Conservation (phyloP, 2,888 invertebrate genomes). For the Orthosia cruda region DNA sequence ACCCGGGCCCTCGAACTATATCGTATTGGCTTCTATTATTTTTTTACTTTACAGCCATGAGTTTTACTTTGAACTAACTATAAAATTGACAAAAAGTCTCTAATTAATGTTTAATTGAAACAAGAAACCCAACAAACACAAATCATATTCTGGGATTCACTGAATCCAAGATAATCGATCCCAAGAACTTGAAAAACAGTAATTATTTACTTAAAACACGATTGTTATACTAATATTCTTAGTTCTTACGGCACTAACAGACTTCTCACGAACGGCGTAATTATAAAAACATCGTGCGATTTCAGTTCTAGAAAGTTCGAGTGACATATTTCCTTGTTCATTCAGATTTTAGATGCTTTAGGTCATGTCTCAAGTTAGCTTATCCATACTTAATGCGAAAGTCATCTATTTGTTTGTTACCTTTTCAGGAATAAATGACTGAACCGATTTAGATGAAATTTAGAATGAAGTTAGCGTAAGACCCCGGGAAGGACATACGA, state of each 20-base stretch:
- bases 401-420: no score
- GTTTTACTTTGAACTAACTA: slow-evolving; percentile 20
- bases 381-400: no score
- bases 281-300: slow-evolving; percentile 13
- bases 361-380: not conserved
- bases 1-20: slow-evolving; percentile 17
- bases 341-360: not conserved
- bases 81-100: not conserved
- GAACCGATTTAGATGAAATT: no score
- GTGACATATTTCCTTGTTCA: slow-evolving; percentile 73
- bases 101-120: not conserved
- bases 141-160: slow-evolving; percentile 13
- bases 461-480: no score
- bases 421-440: no score
- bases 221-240: slow-evolving; percentile 42
- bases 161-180: slow-evolving; percentile 19
- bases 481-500: no score
- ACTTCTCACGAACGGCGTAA: slow-evolving; percentile 17
- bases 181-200: slow-evolving; percentile 15
- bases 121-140: slow-evolving; percentile 27
- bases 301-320: slow-evolving; percentile 28
- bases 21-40: not conserved
- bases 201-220: slow-evolving; percentile 21
- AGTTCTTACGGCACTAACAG: slow-evolving; percentile 1
- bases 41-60: slow-evolving; percentile 22